Percentiles rank a stretch among this genome's conserved stretches.
Conservation (phyloP, 2,113 vertebrate genomes). For the Carlito syrichta region DNA sequence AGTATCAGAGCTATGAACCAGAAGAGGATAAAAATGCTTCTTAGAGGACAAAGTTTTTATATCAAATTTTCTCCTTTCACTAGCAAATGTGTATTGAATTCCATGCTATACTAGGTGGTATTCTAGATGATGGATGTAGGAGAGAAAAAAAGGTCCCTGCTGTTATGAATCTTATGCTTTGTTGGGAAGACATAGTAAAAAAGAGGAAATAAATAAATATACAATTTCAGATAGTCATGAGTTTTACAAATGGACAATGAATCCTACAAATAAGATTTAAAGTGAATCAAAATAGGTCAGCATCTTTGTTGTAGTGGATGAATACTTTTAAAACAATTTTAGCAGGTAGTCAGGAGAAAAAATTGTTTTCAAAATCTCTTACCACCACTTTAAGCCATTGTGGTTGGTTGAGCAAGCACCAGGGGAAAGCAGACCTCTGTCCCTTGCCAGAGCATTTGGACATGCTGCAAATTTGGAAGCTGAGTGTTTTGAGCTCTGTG, state of each 20-base stretch:
- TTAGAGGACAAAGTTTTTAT: background rate
- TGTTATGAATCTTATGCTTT: background rate
- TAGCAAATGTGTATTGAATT: background rate
- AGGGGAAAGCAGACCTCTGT: background rate
- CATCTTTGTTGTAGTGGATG: background rate
- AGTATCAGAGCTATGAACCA: background rate
- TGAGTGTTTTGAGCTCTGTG: background rate
- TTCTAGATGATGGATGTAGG: background rate
- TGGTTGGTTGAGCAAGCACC: background rate
- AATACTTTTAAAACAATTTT: background rate
- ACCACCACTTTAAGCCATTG: background rate
- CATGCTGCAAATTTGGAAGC: background rate
- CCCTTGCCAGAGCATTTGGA: background rate
- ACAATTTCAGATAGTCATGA: background rate
- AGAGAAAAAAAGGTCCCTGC: background rate
- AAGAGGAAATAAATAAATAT: background rate
- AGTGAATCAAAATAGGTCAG: background rate
- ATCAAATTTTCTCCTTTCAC: background rate
- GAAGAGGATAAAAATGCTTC: background rate
- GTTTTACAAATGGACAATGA: background rate
- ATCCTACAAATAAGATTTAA: background rate
- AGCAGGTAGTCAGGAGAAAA: background rate
- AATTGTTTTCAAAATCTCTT: background rate
- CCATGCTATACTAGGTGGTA: fast-evolving
- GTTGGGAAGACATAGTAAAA: background rate